These are phyloP conservation scores for Promerops cafer DNA, from an alignment of 2,113 vertebrate genomes.

Conservation along the genomic window DNA sequence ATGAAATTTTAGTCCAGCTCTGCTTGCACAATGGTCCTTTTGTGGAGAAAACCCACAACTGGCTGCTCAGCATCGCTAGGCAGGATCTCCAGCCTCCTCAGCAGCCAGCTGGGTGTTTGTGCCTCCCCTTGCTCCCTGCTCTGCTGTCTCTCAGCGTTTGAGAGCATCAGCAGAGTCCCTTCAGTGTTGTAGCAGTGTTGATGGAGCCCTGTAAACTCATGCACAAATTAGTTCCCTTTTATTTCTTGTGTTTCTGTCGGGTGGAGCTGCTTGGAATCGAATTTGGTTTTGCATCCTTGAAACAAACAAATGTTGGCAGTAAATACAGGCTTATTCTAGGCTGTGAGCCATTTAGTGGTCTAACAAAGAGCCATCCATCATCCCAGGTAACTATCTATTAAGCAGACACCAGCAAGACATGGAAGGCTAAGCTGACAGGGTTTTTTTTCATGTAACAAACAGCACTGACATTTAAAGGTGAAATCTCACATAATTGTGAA, in stretches of 20 bases:
- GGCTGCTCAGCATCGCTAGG: background rate
- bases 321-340: conserved; percentile 33
- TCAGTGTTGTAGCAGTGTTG: background rate
- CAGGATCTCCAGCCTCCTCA: background rate
- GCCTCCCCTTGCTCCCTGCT: background rate
- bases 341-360: conserved; percentile 43
- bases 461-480: conserved; percentile 67
- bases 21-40: background rate
- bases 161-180: background rate
- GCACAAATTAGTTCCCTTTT: conserved; percentile 46
- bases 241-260: conserved; percentile 22
- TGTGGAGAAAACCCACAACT: background rate
- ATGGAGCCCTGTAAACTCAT: conserved; percentile 42
- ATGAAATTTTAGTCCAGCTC: background rate
- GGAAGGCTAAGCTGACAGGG: conserved; percentile 65
- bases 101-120: background rate
- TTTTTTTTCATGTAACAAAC: conserved; percentile 62
- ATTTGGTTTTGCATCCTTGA: conserved; percentile 50
- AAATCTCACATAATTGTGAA: conserved; percentile 64
- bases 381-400: conserved; percentile 66
- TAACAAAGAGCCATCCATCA: conserved; percentile 44
- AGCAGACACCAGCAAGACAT: conserved; percentile 65
- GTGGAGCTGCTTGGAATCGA: conserved; percentile 7
- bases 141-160: background rate
- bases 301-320: conserved; percentile 46